Evolutionary conservation across 2,113 vertebrate genomes (phyloP).

Genomic region (Plectropomus leopardus): DNA sequence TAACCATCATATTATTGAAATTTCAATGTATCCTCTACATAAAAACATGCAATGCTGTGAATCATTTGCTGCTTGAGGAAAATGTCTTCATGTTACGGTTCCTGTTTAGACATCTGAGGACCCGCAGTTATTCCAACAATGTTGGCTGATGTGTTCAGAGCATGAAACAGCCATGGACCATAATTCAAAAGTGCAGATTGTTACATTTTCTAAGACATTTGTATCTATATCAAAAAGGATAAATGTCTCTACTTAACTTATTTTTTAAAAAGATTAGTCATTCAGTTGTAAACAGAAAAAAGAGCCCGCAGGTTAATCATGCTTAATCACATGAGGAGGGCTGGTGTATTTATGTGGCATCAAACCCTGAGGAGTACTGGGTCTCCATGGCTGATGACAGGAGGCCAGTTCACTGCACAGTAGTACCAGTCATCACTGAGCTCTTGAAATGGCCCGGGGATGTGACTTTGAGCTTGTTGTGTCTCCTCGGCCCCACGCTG

Average conservation of each 20-base stretch:
- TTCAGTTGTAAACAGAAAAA: not conserved
- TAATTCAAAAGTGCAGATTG: not conserved
- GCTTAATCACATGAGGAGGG: conserved; percentile 24
- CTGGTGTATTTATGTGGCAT: not conserved
- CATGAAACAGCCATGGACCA: not conserved
- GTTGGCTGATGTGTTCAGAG: conserved; percentile 23
- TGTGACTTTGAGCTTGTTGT: conserved; percentile 52
- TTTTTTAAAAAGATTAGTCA: not conserved
- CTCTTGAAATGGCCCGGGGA: conserved; percentile 7
- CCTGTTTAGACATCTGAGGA: conserved; percentile 36
- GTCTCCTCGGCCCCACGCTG: conserved; percentile 55
- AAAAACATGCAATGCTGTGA: not conserved
- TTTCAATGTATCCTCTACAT: too few species aligned
- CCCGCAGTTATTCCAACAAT: conserved; percentile 55
- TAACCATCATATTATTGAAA: too few species aligned
- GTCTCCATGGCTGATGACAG: conserved; percentile 4
- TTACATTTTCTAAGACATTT: conserved; percentile 18
- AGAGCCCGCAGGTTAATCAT: not conserved
- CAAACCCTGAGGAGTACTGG: not conserved
- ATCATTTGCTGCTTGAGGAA: not conserved
- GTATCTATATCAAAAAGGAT: not conserved
- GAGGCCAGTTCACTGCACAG: conserved; percentile 2
- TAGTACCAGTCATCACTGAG: conserved; percentile 39
- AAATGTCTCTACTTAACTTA: not conserved
- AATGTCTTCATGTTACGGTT: conserved; percentile 35